Evolutionary conservation across 2,888 invertebrate genomes (phyloP).

Genomic region (Coelopa pilipes): DNA sequence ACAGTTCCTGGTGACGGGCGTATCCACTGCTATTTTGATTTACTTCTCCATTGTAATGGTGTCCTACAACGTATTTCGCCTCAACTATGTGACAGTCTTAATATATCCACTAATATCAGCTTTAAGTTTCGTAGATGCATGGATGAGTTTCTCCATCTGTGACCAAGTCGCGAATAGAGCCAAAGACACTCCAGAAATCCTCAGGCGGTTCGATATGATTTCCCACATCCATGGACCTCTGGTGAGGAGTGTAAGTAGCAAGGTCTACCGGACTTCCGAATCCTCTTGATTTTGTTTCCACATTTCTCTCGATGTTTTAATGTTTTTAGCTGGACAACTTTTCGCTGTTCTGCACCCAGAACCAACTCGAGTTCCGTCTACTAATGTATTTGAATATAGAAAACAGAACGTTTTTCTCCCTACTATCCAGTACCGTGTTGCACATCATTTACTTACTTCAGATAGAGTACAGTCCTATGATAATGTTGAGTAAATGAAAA

Average conservation of each 20-base stretch:
- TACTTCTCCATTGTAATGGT: background rate
- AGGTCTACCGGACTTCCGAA: too few species aligned
- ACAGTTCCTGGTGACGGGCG: background rate
- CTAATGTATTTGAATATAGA: background rate
- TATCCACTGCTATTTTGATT: background rate
- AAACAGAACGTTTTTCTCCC: too few species aligned
- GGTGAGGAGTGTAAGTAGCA: background rate
- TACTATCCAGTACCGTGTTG: too few species aligned
- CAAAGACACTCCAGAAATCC: background rate
- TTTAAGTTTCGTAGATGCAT: background rate
- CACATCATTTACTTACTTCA: too few species aligned
- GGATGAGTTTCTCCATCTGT: background rate
- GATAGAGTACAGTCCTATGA: too few species aligned
- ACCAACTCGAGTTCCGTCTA: background rate
- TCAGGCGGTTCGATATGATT: background rate
- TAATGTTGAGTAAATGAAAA: too few species aligned
- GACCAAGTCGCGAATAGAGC: background rate
- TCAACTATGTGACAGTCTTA: too few species aligned
- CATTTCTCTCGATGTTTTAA: too few species aligned
- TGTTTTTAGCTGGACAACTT: background rate
- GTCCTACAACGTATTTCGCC: too few species aligned
- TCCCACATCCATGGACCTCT: background rate
- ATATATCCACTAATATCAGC: background rate
- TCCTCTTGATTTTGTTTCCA: too few species aligned
- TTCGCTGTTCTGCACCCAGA: background rate